Evolutionary conservation across 2,888 invertebrate species (phyloP).

Genomic region (Nomada lathburiana): DNA sequence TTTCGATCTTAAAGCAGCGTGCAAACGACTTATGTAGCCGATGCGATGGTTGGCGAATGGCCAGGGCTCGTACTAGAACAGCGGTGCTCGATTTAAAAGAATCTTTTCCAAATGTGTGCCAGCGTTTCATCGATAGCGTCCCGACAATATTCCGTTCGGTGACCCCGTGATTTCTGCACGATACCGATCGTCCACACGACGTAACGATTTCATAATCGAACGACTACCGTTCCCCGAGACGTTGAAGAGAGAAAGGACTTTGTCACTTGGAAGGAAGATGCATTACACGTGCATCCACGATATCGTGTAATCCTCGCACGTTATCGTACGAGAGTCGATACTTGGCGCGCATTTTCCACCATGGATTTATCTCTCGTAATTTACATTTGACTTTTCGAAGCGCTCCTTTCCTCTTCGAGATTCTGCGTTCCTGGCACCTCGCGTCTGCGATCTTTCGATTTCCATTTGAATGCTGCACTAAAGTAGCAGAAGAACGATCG

Average conservation of each 20-base stretch:
- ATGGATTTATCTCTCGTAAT: slow-evolving; percentile 31
- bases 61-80: slow-evolving; percentile 9
- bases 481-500: background rate
- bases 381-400: slow-evolving; percentile 43
- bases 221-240: slow-evolving; percentile 2
- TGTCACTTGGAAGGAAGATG: background rate
- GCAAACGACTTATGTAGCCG: background rate
- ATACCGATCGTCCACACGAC: slow-evolving; percentile 18
- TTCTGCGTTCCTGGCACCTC: too few species aligned
- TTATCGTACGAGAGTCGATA: slow-evolving; percentile 31
- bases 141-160: background rate
- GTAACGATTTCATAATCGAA: slow-evolving; percentile 28
- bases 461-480: background rate
- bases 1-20: background rate
- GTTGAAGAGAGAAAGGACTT: slow-evolving; percentile 47
- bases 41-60: slow-evolving; percentile 1
- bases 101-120: background rate
- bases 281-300: background rate
- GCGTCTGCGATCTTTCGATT: too few species aligned
- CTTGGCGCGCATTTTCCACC: slow-evolving; percentile 1
- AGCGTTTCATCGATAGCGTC: background rate
- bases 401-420: background rate
- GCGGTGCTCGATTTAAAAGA: slow-evolving; percentile 1
- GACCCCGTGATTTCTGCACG: background rate
- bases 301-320: slow-evolving; percentile 17